Percentiles rank a stretch among this genome's conserved stretches.
phyloP scores from a whole-genome alignment of 2,113 vertebrate genomes.

The Butastur rufipennis region DNA sequence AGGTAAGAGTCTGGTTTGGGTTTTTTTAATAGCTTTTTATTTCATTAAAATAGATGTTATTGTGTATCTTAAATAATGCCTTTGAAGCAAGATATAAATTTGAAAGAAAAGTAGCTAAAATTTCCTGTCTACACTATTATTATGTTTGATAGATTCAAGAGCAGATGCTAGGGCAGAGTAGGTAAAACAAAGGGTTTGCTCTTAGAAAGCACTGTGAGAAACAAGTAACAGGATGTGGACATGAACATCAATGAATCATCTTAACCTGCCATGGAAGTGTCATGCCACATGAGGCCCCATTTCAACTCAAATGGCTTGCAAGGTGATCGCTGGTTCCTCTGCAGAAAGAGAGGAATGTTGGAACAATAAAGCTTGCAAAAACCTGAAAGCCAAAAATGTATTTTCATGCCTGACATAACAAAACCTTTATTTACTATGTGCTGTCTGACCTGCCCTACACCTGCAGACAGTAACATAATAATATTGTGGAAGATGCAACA shows the following conservation, averaged over 20 bases:
- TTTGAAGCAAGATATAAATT: background rate
- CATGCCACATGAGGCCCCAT: background rate
- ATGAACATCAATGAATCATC: background rate
- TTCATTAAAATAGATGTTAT: background rate
- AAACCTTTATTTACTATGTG: background rate
- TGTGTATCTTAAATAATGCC: background rate
- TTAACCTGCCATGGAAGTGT: background rate
- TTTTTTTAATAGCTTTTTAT: background rate
- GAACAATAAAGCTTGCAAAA: background rate
- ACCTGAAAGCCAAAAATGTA: background rate
- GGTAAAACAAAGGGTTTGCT: background rate
- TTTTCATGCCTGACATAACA: background rate
- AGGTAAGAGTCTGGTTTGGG: background rate
- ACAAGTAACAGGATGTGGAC: background rate
- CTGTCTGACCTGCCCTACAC: background rate
- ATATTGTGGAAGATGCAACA: background rate
- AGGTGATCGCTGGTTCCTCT: background rate
- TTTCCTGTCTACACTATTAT: background rate
- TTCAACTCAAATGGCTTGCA: background rate
- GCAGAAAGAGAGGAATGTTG: background rate
- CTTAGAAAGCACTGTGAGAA: background rate
- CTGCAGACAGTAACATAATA: background rate
- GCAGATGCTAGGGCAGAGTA: background rate
- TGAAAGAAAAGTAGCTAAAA: background rate
- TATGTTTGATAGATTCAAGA: background rate